Evolutionary conservation across 2,797 vertebrate species (phyloP), one percentile per base, ranked within the genome.

Genomic region (Prunella strophiata): DNA sequence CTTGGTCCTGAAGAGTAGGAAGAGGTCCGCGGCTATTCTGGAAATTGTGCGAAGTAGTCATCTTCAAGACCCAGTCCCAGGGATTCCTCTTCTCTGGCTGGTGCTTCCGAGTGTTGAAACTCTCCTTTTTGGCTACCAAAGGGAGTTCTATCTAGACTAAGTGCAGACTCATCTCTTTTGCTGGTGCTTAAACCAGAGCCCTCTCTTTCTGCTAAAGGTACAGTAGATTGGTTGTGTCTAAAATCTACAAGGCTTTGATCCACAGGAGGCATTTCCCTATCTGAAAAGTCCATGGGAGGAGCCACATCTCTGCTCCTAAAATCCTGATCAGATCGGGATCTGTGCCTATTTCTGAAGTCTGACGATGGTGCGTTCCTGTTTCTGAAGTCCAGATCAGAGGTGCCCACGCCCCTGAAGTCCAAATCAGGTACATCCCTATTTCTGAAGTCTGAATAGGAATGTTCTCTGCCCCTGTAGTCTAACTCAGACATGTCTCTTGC

Each of bases 361-460:
- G 98, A 93, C 4, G 98, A 98, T 34, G 98, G 94, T 77, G 97
- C 96, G 32, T 98, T 97, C 91, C 98, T 97, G 85, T 96, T 97
- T 91, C 98, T 98, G 91, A 98, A 98, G 85, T 99, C 98, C 91
- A 97, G 80, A 40, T 98, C 97, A 97, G 98, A 97, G 85, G 98
- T 98, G 86, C 98, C 98, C 85, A 98, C 96, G 76, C 98, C 97
- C 91, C 98, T 98, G 71, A 99, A 98, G 91, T 99, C 98, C 95
- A 97, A 85, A 80, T 98, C 96, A 26, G 98, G 97, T 77, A 98
- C 97, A 67, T 98, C 98, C 57, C 98, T 99, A 92, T 98, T 99
- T 96, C 99, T 98, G 97, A 99, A 98, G 97, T 99, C 99, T 94
- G 98, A 98, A 77, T 97, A 98, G 90, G 98, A 97, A 83, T 98